Evolutionary conservation across 2,113 vertebrate species (phyloP).

Genomic region (Calyptomena viridis): DNA sequence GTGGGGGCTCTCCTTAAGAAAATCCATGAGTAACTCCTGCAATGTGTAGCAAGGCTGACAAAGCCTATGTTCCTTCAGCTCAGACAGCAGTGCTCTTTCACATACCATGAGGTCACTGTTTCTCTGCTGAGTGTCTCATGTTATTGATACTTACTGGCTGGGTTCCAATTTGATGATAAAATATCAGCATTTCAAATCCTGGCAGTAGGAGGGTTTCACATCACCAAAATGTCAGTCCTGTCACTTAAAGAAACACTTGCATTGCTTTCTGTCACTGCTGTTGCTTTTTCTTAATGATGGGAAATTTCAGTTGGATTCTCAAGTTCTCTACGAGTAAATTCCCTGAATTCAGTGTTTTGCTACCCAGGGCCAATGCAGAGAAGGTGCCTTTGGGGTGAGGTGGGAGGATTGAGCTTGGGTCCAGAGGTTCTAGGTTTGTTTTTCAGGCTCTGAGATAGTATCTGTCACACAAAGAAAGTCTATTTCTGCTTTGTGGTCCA

Average conservation of each 20-base stretch:
- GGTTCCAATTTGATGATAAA: constrained; percentile 22
- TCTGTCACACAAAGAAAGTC: too few species aligned
- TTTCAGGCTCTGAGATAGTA: not conserved
- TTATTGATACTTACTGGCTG: constrained; percentile 20
- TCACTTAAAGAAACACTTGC: not conserved
- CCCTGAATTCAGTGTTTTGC: not conserved
- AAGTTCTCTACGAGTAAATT: not conserved
- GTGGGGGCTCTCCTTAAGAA: not conserved
- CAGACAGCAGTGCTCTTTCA: constrained; percentile 4
- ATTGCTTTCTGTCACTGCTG: not conserved
- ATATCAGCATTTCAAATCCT: constrained; percentile 10
- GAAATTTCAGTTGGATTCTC: not conserved
- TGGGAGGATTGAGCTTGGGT: not conserved
- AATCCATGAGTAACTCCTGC: not conserved
- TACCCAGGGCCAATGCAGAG: not conserved
- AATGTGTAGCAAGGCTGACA: not conserved
- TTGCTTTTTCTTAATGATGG: not conserved
- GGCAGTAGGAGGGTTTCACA: not conserved
- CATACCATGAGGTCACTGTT: not conserved
- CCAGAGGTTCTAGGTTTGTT: not conserved
- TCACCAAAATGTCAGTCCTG: not conserved
- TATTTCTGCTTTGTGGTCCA: not conserved
- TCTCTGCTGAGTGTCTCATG: not conserved
- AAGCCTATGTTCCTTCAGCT: not conserved
- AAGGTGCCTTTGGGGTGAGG: not conserved